Conservation (phyloP, 2,113 vertebrate genomes). For the Crotalus helleri region DNA sequence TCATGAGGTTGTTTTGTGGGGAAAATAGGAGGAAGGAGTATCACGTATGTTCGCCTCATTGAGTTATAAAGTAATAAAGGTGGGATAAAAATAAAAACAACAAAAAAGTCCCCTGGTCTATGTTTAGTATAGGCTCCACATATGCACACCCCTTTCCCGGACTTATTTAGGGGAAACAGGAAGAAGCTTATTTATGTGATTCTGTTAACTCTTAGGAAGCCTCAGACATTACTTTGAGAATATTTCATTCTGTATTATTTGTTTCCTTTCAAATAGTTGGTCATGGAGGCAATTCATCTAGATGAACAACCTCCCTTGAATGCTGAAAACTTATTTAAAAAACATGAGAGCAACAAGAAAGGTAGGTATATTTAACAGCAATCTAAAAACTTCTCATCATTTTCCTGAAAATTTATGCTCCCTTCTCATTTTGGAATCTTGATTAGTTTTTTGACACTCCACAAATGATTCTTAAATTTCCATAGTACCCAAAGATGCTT, state of each 20-base stretch:
- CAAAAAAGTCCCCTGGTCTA: not conserved
- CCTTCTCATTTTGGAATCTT: not conserved
- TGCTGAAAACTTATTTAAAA: conserved; percentile 51
- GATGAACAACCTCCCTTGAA: conserved; percentile 63
- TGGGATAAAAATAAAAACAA: not conserved
- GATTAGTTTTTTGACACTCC: not conserved
- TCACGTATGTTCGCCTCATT: not conserved
- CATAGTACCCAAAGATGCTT: not conserved
- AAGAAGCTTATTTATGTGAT: not conserved
- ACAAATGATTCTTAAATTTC: not conserved
- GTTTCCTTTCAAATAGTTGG: conserved; percentile 5
- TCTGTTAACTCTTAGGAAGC: not conserved
- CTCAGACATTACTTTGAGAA: not conserved
- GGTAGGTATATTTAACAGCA: conserved; percentile 55
- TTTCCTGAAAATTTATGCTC: not conserved
- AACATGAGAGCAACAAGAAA: conserved; percentile 61
- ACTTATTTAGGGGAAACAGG: not conserved
- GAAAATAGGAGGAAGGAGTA: not conserved
- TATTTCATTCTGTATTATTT: not conserved
- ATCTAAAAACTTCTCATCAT: not conserved
- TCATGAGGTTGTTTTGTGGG: not conserved
- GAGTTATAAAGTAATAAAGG: not conserved
- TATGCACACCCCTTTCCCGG: not conserved
- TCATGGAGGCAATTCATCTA: conserved; percentile 56
- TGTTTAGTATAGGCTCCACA: too few species aligned